Evolutionary conservation across 2,797 vertebrate genomes (phyloP).

Genomic region (Ctenopoma kingsleyae): DNA sequence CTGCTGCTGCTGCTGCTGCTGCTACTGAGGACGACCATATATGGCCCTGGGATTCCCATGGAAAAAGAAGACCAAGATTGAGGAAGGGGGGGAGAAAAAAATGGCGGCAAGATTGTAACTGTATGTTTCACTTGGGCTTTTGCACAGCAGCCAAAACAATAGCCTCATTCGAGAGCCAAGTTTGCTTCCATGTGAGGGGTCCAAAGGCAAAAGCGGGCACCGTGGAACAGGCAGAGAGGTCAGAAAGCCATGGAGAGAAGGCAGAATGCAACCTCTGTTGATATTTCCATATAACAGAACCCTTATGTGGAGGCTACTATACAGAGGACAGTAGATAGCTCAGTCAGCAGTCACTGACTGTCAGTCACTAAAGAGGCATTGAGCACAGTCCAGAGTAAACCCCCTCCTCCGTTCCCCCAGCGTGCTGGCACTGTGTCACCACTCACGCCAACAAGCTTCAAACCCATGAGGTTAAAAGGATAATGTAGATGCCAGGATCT

Average conservation of each 20-base stretch:
- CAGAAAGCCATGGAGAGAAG: conserved; percentile 47
- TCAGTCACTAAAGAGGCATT: conserved; percentile 59
- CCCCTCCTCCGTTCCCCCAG: not conserved
- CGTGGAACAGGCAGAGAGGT: conserved; percentile 41
- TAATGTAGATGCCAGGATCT: conserved; percentile 31
- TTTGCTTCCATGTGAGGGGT: conserved; percentile 72
- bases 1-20: conserved; percentile 65
- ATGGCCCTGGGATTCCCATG: conserved; percentile 94
- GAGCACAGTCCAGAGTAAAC: conserved; percentile 24
- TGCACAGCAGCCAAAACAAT: conserved; percentile 74
- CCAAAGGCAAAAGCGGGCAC: conserved; percentile 47
- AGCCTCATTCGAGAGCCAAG: conserved; percentile 66
- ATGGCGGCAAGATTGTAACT: conserved; percentile 64
- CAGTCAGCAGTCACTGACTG: conserved; percentile 55
- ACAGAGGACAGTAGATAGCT: conserved; percentile 52
- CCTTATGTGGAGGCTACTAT: conserved; percentile 56
- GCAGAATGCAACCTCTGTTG: conserved; percentile 56
- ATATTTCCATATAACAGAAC: conserved; percentile 66
- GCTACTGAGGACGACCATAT: conserved; percentile 91
- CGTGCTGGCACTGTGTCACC: conserved; percentile 35
- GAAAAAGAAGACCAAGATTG: conserved; percentile 81
- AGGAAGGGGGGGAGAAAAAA: conserved; percentile 61
- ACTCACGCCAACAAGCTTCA: conserved; percentile 35
- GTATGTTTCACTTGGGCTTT: conserved; percentile 74
- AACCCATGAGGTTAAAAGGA: conserved; percentile 51